Conservation (phyloP, 2,113 vertebrate genomes). For the Monopterus albus region DNA sequence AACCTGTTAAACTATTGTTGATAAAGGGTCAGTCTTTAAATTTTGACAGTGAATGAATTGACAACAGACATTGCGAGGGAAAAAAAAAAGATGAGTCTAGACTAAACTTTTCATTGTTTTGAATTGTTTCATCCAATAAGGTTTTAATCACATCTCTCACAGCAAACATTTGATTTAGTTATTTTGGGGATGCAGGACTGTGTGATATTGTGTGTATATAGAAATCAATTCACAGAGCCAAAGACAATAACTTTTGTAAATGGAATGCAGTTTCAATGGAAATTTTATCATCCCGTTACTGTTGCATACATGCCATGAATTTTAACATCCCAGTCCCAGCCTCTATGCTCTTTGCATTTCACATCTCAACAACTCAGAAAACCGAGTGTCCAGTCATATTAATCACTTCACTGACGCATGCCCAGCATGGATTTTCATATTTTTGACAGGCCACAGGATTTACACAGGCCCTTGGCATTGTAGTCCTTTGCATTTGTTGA, state of each 20-base stretch:
- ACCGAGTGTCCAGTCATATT: conserved; percentile 20
- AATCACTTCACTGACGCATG: neutral
- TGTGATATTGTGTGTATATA: neutral
- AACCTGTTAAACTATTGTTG: conserved; percentile 22
- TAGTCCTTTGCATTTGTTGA: neutral
- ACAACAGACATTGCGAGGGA: neutral
- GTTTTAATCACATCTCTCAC: conserved; percentile 4
- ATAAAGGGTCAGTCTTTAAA: neutral
- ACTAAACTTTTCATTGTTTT: conserved; percentile 14
- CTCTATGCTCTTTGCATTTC: conserved; percentile 14
- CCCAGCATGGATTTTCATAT: neutral
- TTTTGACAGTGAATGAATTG: conserved; percentile 19
- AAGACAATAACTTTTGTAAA: neutral
- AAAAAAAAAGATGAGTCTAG: conserved; percentile 20
- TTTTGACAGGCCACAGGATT: conserved; percentile 13
- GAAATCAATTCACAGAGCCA: neutral
- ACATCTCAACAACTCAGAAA: conserved; percentile 8
- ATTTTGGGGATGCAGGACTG: neutral
- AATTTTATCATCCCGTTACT: too few relatives aligned
- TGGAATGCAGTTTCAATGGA: neutral
- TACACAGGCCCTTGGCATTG: neutral
- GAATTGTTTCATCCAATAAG: conserved; percentile 9
- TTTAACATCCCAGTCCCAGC: neutral
- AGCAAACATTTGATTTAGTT: neutral
- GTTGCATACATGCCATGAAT: too few relatives aligned